Evolutionary conservation across 1,140 invertebrate species (phyloP).

Genomic region (Lerema accius): DNA sequence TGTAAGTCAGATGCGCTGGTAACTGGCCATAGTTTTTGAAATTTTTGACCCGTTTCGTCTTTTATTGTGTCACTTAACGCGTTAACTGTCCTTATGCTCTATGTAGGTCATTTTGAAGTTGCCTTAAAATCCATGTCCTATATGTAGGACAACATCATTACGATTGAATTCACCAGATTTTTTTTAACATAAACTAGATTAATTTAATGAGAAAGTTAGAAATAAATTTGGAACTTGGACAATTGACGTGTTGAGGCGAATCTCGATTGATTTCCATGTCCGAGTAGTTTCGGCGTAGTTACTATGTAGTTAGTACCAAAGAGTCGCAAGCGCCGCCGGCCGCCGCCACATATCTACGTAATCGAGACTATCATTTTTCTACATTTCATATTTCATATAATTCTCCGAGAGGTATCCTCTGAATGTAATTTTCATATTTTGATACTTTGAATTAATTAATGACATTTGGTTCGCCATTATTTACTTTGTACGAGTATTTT

Average conservation of each 20-base stretch:
- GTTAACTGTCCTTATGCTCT: too few species aligned
- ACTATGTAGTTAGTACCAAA: conserved; percentile 25
- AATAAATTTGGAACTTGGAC: too few species aligned
- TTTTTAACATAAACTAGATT: too few species aligned
- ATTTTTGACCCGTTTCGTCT: background rate
- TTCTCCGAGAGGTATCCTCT: background rate
- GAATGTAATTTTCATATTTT: conserved; percentile 15
- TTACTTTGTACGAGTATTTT: conserved; percentile 39
- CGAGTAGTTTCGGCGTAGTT: background rate
- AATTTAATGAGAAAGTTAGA: too few species aligned
- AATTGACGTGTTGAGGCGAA: too few species aligned
- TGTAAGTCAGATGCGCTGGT: background rate
- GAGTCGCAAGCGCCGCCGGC: too few species aligned
- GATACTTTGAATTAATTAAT: conserved; percentile 42
- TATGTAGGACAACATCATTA: too few species aligned
- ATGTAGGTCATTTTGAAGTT: too few species aligned
- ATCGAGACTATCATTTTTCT: background rate
- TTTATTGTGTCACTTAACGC: background rate
- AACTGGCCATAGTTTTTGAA: background rate
- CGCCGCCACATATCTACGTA: conserved; percentile 19
- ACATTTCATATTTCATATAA: background rate
- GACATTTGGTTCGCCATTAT: conserved; percentile 36
- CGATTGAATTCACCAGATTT: too few species aligned
- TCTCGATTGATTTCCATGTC: background rate
- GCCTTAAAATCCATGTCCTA: too few species aligned